phyloP scores from a whole-genome alignment of 2,113 vertebrate species.

The Phaetusa simplex region DNA sequence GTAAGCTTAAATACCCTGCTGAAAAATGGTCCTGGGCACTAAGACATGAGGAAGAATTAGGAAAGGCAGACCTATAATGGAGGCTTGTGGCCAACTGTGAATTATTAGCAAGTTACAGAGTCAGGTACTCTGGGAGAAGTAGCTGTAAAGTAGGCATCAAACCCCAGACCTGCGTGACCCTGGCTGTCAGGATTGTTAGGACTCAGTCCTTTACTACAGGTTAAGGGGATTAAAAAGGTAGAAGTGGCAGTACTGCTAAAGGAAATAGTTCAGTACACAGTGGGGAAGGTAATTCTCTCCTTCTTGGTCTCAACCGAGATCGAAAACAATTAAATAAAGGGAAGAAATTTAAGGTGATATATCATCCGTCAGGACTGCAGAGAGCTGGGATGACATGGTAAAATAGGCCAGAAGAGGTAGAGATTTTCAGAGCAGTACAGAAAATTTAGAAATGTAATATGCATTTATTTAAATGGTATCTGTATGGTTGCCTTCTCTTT shows the following conservation, averaged over 20 bases:
- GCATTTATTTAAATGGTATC: not conserved
- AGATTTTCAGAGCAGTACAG: not conserved
- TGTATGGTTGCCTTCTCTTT: not conserved
- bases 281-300: not conserved
- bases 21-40: not conserved
- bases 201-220: not conserved
- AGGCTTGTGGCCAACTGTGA: not conserved
- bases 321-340: not conserved
- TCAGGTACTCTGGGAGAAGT: not conserved
- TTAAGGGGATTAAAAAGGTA: constrained; percentile 22
- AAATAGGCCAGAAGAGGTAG: not conserved
- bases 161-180: not conserved
- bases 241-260: not conserved
- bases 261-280: not conserved
- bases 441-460: not conserved
- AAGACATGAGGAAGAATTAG: not conserved
- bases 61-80: not conserved
- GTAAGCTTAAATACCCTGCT: not conserved
- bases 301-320: not conserved
- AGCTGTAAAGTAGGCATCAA: not conserved
- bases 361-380: not conserved
- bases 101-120: not conserved
- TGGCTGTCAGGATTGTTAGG: not conserved
- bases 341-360: not conserved
- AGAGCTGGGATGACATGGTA: not conserved